Conservation (phyloP, 2,113 vertebrate species). For the Calidris pugnax region DNA sequence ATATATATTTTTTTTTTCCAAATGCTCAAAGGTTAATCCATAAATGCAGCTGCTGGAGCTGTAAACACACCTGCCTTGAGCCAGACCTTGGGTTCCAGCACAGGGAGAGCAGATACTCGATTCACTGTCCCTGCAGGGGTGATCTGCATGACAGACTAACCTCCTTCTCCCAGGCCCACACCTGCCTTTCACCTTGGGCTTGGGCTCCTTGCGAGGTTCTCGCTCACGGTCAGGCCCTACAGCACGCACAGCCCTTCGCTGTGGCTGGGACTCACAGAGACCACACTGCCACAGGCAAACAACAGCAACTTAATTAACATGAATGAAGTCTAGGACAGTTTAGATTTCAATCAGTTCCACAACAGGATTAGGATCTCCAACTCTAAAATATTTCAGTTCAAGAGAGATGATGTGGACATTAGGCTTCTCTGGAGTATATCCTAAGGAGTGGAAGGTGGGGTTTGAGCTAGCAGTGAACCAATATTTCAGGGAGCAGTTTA, state of each 20-base stretch:
- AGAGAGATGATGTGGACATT: neutral
- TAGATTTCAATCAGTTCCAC: neutral
- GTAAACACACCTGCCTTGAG: neutral
- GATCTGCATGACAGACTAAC: too few relatives aligned
- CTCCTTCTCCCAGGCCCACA: neutral
- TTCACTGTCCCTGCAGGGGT: neutral
- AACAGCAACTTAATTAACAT: neutral
- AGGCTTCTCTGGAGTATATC: neutral
- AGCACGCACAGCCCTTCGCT: accelerated
- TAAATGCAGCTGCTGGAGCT: neutral
- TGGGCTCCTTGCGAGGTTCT: accelerated
- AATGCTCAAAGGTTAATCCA: neutral
- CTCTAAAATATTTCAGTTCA: neutral
- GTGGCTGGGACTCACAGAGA: neutral
- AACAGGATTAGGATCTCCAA: neutral
- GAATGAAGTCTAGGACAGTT: neutral
- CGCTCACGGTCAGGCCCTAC: neutral
- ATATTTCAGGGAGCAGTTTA: neutral
- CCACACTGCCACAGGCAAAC: neutral
- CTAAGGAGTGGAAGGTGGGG: neutral
- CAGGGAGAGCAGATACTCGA: accelerated
- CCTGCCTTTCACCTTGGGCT: accelerated
- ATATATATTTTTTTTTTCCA: neutral
- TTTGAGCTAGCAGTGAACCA: neutral
- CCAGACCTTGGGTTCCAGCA: neutral